A percentile compares a stretch with the other conserved stretches of the same genome.
phyloP scores from a whole-genome alignment of 2,113 vertebrate species.

The Tenebrosternarchus preto region DNA sequence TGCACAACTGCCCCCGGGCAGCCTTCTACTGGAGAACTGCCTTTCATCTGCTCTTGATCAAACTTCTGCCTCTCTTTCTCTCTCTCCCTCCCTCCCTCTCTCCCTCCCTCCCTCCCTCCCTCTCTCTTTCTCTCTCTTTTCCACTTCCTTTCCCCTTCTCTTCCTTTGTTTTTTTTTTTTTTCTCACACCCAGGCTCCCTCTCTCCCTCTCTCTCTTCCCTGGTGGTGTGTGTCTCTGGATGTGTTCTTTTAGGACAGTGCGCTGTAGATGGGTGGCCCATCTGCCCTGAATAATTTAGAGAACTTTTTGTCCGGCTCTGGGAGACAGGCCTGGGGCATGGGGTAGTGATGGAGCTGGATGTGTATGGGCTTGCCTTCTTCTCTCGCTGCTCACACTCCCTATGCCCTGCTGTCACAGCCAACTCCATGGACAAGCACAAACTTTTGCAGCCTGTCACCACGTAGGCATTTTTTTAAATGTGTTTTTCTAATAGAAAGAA shows the following conservation, averaged over 20 bases:
- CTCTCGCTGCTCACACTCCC: conserved; percentile 25
- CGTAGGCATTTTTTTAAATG: not conserved
- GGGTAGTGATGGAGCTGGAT: conserved; percentile 49
- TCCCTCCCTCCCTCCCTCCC: conserved; percentile 3
- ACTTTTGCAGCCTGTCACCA: not conserved
- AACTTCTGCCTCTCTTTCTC: conserved; percentile 40
- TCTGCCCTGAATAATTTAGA: conserved; percentile 59
- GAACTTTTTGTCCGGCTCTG: conserved; percentile 57
- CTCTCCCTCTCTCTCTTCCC: not conserved
- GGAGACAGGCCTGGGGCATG: conserved; percentile 50
- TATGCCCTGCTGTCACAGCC: conserved; percentile 8
- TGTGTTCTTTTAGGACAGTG: conserved; percentile 49
- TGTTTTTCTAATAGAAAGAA: not conserved
- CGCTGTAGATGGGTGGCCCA: conserved; percentile 54
- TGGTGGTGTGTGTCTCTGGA: not conserved
- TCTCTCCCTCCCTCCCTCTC: conserved; percentile 33
- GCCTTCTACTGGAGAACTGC: conserved; percentile 55
- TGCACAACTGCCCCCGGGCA: conserved; percentile 57
- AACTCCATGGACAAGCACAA: conserved; percentile 19
- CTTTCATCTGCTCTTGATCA: conserved; percentile 62
- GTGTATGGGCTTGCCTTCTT: conserved; percentile 47
- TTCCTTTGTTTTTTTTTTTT: not conserved
- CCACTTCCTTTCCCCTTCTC: not conserved
- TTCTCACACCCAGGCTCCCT: not conserved
- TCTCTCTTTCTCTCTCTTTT: not conserved